phyloP scores from a whole-genome alignment of 1,140 invertebrate species.

The Uloborus diversus region DNA sequence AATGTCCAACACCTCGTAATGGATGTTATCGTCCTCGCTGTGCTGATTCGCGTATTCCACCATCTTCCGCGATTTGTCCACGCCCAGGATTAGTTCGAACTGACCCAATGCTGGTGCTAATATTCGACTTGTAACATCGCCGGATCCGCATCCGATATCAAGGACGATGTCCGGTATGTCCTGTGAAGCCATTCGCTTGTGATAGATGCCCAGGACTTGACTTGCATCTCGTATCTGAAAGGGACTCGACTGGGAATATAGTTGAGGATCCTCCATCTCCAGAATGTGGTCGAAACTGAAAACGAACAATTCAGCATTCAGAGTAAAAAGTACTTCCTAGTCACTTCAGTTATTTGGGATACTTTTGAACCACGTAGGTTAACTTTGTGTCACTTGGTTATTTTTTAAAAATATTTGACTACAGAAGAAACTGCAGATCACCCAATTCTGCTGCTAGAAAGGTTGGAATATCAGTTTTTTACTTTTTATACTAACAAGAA shows the following conservation, averaged over 20 bases:
- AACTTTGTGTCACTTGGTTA: no score
- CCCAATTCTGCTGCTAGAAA: no score
- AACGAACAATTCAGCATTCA: no score
- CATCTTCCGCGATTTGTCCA: slow-evolving; percentile 57
- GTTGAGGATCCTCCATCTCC: slow-evolving; percentile 72
- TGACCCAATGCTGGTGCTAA: slow-evolving; percentile 67
- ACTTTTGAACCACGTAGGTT: no score
- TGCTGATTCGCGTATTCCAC: slow-evolving; percentile 71
- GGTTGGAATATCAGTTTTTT: no score
- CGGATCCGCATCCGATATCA: slow-evolving; percentile 83
- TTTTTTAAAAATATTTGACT: no score
- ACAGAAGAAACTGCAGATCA: no score
- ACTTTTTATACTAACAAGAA: no score
- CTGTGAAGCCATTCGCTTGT: slow-evolving; percentile 66
- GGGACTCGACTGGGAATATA: slow-evolving; percentile 73
- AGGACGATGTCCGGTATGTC: slow-evolving; percentile 70
- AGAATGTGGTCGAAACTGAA: no score
- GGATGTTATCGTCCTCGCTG: slow-evolving; percentile 64
- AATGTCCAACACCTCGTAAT: slow-evolving; percentile 76
- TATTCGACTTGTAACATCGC: slow-evolving; percentile 76
- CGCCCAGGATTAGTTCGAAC: slow-evolving; percentile 21
- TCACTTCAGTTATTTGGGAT: neutral
- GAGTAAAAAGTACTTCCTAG: neutral
- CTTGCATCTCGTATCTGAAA: slow-evolving; percentile 75
- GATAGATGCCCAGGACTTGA: slow-evolving; percentile 74